Evolutionary conservation across 1,140 invertebrate species (phyloP).

Genomic region (Drosophila tristis): DNA sequence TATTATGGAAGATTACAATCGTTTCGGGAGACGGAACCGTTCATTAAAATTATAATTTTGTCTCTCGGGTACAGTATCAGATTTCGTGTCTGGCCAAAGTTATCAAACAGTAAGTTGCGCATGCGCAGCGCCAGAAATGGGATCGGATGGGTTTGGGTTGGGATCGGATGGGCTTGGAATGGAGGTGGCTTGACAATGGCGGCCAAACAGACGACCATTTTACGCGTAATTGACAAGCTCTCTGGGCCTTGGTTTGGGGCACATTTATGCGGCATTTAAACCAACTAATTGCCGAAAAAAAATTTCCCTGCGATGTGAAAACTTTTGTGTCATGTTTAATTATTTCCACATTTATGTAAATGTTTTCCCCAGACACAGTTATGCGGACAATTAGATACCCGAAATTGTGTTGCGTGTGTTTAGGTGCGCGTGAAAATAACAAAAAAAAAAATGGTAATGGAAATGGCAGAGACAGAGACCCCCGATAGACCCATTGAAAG

Average conservation of each 20-base stretch:
- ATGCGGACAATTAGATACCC: conserved; percentile 71
- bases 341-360: conserved; percentile 81
- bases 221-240: conserved; percentile 76
- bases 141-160: background rate
- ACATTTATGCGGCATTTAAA: conserved; percentile 83
- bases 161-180: background rate
- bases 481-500: conserved; percentile 39
- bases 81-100: conserved; percentile 56
- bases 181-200: conserved; percentile 29
- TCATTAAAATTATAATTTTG: conserved; percentile 68
- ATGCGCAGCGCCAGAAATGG: conserved; percentile 48
- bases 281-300: conserved; percentile 73
- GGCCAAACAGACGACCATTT: conserved; percentile 44
- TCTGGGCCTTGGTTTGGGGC: conserved; percentile 38
- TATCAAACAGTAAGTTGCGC: conserved; percentile 56
- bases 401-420: conserved; percentile 79
- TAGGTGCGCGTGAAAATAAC: conserved; percentile 76
- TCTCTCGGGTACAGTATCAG: conserved; percentile 47
- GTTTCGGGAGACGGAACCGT: conserved; percentile 57
- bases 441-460: conserved; percentile 24
- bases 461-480: background rate
- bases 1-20: conserved; percentile 80
- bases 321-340: conserved; percentile 79
- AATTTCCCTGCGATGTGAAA: conserved; percentile 69
- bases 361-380: conserved; percentile 56